These are phyloP conservation scores for Lepidurus packardi DNA, from an alignment of 1,140 invertebrate genomes.

Conservation along the genomic window DNA sequence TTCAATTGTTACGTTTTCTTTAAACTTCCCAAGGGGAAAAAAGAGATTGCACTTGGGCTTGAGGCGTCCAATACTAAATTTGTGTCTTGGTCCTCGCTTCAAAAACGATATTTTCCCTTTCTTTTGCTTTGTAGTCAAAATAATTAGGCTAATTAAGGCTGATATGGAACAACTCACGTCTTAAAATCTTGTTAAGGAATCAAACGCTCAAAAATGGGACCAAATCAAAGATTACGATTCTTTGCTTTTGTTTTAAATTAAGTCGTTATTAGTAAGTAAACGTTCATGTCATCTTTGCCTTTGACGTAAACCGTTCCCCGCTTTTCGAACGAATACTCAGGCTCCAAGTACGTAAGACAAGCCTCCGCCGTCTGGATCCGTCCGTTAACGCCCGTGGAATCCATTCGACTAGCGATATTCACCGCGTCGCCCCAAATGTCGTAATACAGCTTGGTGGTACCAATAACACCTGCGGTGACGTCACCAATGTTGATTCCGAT, in stretches of 20 bases:
- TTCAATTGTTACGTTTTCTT: not conserved
- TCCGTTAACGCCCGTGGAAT: slow-evolving; percentile 80
- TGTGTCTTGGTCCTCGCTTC: not conserved
- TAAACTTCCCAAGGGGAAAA: not conserved
- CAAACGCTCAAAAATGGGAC: not conserved
- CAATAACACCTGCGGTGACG: slow-evolving; percentile 92
- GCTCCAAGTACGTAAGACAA: slow-evolving; percentile 58
- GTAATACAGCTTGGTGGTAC: slow-evolving; percentile 90
- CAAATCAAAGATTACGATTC: not conserved
- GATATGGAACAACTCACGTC: not conserved
- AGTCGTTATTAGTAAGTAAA: slow-evolving; percentile 56
- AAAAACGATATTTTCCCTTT: not conserved
- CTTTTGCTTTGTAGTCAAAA: not conserved
- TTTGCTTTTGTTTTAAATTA: not conserved
- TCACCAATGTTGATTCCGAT: slow-evolving; percentile 66
- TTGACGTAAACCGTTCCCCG: slow-evolving; percentile 87
- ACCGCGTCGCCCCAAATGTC: slow-evolving; percentile 99
- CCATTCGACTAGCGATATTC: slow-evolving; percentile 93
- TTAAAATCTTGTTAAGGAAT: not conserved
- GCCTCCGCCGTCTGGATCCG: slow-evolving; percentile 78
- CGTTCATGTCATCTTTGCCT: slow-evolving; percentile 91
- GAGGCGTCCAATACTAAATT: not conserved
- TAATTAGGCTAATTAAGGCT: not conserved
- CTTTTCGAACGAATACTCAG: slow-evolving; percentile 67
- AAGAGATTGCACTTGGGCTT: not conserved